Percentiles rank a stretch among this genome's conserved stretches.
Evolutionary conservation across 2,888 invertebrate genomes (phyloP).

Genomic region (Deladenus siricidicola): DNA sequence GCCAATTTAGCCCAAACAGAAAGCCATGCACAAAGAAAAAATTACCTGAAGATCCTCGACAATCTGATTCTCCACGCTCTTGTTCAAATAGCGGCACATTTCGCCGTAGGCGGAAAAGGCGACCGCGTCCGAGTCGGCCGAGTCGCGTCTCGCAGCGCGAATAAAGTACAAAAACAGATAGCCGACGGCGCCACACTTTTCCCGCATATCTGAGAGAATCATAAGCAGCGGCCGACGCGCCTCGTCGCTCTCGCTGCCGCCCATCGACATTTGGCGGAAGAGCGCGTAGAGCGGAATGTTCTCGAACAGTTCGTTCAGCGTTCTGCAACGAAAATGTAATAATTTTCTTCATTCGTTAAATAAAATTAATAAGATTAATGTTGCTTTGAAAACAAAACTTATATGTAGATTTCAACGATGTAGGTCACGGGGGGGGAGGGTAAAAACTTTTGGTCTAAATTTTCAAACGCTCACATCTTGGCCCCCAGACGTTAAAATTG

Average conservation of each 20-base stretch:
- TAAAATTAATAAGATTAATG: not conserved
- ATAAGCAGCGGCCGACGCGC: constrained; percentile 18
- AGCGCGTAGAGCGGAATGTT: constrained; percentile 17
- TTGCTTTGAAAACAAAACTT: not conserved
- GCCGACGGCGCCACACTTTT: constrained; percentile 27
- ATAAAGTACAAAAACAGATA: constrained; percentile 36
- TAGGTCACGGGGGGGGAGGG: no score
- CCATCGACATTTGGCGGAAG: constrained; percentile 14
- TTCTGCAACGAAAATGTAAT: not conserved
- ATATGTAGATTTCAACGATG: not conserved
- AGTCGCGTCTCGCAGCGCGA: constrained; percentile 16
- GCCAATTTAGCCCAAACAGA: no score
- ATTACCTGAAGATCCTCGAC: constrained; percentile 70
- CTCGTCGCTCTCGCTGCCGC: constrained; percentile 10
- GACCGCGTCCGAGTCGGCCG: constrained; percentile 63
- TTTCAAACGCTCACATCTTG: no score
- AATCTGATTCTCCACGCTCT: constrained; percentile 58
- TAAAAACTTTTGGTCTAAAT: no score
- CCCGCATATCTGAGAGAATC: constrained; percentile 37
- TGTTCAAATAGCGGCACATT: constrained; percentile 71
- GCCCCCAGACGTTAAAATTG: no score
- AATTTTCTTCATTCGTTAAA: not conserved
- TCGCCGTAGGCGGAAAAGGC: constrained; percentile 80
- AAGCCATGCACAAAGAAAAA: no score
- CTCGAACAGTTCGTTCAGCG: constrained; percentile 9